These are phyloP conservation scores for Callosobruchus maculatus DNA, from an alignment of 2,888 invertebrate genomes.

Conservation along the genomic window DNA sequence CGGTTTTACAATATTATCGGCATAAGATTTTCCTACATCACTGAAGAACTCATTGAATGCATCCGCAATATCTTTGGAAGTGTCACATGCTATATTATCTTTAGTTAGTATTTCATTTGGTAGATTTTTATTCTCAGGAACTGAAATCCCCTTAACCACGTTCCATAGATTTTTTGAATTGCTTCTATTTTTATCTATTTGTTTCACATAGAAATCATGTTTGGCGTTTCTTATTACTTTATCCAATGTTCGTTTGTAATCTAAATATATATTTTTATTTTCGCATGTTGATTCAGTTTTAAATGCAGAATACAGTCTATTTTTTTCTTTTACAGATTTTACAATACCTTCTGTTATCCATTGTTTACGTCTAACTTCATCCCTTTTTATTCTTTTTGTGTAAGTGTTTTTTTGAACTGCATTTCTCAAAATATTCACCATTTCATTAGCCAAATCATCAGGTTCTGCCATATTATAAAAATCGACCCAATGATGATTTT, in stretches of 20 bases:
- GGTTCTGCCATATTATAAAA: neutral
- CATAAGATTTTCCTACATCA: neutral
- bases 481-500: constrained; percentile 2
- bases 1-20: neutral
- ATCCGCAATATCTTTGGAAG: neutral
- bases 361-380: constrained; percentile 1
- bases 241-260: neutral
- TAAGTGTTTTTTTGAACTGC: constrained; percentile 3
- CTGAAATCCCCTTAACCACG: neutral
- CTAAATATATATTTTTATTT: constrained; percentile 1
- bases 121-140: no score
- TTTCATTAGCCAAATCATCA: no score
- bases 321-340: constrained; percentile 1
- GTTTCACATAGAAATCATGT: neutral
- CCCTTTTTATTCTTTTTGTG: neutral
- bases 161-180: constrained; percentile 6
- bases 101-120: no score
- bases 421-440: no score
- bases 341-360: neutral
- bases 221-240: neutral
- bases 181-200: constrained; percentile 1
- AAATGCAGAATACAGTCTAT: neutral
- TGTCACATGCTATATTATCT: neutral
- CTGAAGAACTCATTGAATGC: neutral
- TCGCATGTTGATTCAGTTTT: constrained; percentile 2